Base-by-base conservation (phyloP, 1,140 invertebrate genomes). In the Drosophila bocki region DNA sequence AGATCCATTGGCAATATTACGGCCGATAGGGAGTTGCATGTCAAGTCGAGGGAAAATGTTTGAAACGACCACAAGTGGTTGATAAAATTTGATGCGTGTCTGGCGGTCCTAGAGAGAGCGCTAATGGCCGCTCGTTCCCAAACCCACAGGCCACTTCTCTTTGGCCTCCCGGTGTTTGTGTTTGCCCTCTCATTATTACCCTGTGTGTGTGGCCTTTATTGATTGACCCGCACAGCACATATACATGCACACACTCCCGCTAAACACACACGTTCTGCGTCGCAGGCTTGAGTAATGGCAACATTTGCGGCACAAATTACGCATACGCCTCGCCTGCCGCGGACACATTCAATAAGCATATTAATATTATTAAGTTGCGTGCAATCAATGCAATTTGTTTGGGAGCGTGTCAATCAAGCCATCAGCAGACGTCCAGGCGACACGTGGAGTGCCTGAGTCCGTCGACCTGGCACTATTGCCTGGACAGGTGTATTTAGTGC, bases 1-100 rank as follows among this genome's bases (percentile, higher is more conserved):
- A 71, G 80, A 83, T 86, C 78, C 77, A 76, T 62, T 70, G 68
- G 76, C 75, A 56, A 71, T 84, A 78, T 84, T 80, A 67, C 48
- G 58, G 58, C 62, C 80, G 68, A 83, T 87, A 69, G 50, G 58
- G 58, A 75, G 76, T 71, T 81, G 82, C 70, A 51, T 70, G 74
- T 71, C 71, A 80, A 60, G 69, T 58, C 65, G 64, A 64, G 48
- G 42, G 70, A 60, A 75, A 82, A 85, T 85, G 75, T 81, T 88
- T 85, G 51, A 65, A 85, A 76, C 78, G 80, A 71, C 86, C 85
- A 85, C 85, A 90, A 90, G 85, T 90, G 85, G 70, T 83, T 90
- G 85, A 90, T 90, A 82, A 90, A 90, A 91, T 81, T 85, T 74
- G 85, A 90, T 85, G 85, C 60, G 78, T 78, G 53, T 72, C 58